Base-by-base conservation (phyloP, 1,140 invertebrate species). In the Notospermus geniculatus region DNA sequence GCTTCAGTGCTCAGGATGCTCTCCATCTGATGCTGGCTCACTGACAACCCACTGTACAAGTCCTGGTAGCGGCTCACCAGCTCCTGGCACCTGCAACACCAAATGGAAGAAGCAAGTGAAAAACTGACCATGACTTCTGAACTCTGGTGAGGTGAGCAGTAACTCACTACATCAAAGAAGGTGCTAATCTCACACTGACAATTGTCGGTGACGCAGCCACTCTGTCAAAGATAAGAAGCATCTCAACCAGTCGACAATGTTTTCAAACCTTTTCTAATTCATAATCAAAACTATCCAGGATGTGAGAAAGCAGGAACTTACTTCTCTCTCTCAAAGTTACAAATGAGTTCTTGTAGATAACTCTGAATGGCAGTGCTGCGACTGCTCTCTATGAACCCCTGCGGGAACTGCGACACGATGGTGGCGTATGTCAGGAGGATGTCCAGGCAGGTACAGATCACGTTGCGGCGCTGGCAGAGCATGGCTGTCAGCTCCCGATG, bases 381-480 rank as follows among this genome's bases (percentile, higher is more conserved):
- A 46, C 72, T 79, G 50, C 77, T 70, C 22, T 82, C 70, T 55
- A 72, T 67, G 66, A 76, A 83, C 17, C 53, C 60, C 11, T 43
- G 27, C 7, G 60, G 58, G 70, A 82, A 79, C 71, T 82, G 79
- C 17, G 74, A 67, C 9, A 89, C 87, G 0, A 95, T 87, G 0
- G 88, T 86, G 1, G 87, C 87, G 76, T 93, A 93, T 66, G 91
- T 90, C 29, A 87, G 87, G 19, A 95, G 76, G 0, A 90, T 82
- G 60, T 93, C 90, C 9, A 93, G 75, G 64, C 88, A 88, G 39
- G 81, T 86, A 52, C 87, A 84, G 2, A 91, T 83, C 0, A 89
- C 74, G 1, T 86, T 69, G 9, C 85, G 85, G 57, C 90, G 87
- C 63, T 90, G 87, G 15, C 85, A 83, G 13, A 89, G 81, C 30